Evolutionary conservation across 92 coral and sea anemone species (phyloP).

Genomic region (Metridium senile): DNA sequence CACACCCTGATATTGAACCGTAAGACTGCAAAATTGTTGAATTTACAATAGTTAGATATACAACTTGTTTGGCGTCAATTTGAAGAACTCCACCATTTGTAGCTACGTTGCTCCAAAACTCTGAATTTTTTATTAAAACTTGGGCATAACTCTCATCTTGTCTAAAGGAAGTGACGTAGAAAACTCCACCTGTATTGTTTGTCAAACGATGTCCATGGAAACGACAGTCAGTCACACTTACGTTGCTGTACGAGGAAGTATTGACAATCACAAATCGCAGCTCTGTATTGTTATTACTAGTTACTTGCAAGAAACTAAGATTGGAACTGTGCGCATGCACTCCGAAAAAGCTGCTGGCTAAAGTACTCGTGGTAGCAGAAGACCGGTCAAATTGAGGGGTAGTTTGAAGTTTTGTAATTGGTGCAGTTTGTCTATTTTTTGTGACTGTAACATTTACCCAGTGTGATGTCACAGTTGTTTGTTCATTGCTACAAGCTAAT

Average conservation of each 20-base stretch:
- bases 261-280: slow-evolving; percentile 13
- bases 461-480: background rate
- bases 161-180: background rate
- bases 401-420: too few species aligned
- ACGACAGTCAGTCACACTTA: background rate
- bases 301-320: slow-evolving; percentile 10
- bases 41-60: too few species aligned
- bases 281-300: background rate
- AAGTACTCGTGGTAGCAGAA: background rate
- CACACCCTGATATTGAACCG: slow-evolving; percentile 12
- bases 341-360: slow-evolving; percentile 6
- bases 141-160: background rate
- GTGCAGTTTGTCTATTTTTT: background rate
- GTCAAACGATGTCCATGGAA: slow-evolving; percentile 21
- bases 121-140: background rate
- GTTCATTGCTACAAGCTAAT: background rate
- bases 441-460: slow-evolving; percentile 9
- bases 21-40: too few species aligned
- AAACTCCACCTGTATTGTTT: slow-evolving; percentile 5
- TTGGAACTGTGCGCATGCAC: slow-evolving; percentile 4
- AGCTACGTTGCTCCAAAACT: slow-evolving; percentile 9
- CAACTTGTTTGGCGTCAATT: background rate
- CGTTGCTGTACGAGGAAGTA: background rate
- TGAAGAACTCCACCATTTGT: slow-evolving; percentile 24
- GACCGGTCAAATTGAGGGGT: background rate